Conservation (phyloP, 2,888 invertebrate genomes). For the Thysanoteuthis rhombus region DNA sequence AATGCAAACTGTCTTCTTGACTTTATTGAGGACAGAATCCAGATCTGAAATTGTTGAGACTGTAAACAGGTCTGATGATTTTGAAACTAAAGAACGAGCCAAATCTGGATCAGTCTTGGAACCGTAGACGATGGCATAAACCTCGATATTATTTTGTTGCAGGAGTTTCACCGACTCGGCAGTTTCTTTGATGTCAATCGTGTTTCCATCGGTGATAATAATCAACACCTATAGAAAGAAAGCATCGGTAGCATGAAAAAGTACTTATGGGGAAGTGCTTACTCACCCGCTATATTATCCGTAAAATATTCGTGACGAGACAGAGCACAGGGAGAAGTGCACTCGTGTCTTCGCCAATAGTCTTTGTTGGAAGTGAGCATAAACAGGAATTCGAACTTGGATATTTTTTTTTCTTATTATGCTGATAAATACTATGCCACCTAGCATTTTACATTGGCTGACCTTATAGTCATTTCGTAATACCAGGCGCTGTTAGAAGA, state of each 20-base stretch:
- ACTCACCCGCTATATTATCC: too few species aligned
- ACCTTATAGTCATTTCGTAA: too few species aligned
- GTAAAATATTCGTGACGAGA: too few species aligned
- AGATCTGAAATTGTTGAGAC: not conserved
- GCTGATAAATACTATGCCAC: too few species aligned
- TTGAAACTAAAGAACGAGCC: not conserved
- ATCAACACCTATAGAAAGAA: constrained; percentile 35
- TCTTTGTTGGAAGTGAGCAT: too few species aligned
- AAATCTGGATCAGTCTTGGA: not conserved
- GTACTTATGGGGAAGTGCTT: too few species aligned
- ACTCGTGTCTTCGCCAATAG: too few species aligned
- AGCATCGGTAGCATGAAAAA: not conserved
- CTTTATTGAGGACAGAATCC: not conserved
- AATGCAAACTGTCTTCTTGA: not conserved
- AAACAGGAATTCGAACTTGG: too few species aligned
- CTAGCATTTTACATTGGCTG: too few species aligned
- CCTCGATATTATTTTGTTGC: constrained; percentile 24
- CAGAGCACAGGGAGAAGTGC: too few species aligned
- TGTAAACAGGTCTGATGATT: not conserved
- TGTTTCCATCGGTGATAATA: constrained; percentile 47
- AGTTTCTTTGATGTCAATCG: constrained; percentile 38
- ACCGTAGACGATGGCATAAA: not conserved
- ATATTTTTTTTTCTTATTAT: too few species aligned
- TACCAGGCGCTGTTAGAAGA: too few species aligned
- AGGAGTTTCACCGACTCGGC: constrained; percentile 38